phyloP scores from a whole-genome alignment of 2,113 vertebrate genomes.

The Rhynchomys soricoides region DNA sequence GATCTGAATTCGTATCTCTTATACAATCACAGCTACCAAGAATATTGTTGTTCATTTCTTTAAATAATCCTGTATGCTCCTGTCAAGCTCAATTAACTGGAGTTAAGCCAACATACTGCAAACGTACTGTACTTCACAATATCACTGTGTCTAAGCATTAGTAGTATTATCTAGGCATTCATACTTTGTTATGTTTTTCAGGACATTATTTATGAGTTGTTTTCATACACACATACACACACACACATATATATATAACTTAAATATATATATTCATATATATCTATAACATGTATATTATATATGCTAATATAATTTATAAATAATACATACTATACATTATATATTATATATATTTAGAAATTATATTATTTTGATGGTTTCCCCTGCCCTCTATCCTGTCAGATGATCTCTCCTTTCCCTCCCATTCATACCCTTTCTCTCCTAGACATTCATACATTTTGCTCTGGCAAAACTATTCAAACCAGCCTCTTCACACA shows the following conservation, averaged over 20 bases:
- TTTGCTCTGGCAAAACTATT: not conserved
- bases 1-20: not conserved
- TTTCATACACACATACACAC: no score
- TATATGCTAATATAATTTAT: no score
- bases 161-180: not conserved
- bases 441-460: not conserved
- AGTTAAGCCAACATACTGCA: not conserved
- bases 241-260: no score
- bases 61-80: not conserved
- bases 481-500: not conserved
- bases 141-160: not conserved
- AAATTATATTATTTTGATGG: no score
- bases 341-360: no score
- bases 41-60: not conserved
- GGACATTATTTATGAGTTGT: not conserved
- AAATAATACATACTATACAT: no score
- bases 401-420: fast-evolving
- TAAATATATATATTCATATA: no score
- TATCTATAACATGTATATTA: no score
- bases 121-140: not conserved
- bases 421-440: not conserved
- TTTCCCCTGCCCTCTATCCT: no score
- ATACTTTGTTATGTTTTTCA: not conserved
- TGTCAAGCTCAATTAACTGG: not conserved
- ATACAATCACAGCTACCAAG: no score